Base-by-base conservation (phyloP, 64 coral and sea anemone species). In the Porites australiensis region DNA sequence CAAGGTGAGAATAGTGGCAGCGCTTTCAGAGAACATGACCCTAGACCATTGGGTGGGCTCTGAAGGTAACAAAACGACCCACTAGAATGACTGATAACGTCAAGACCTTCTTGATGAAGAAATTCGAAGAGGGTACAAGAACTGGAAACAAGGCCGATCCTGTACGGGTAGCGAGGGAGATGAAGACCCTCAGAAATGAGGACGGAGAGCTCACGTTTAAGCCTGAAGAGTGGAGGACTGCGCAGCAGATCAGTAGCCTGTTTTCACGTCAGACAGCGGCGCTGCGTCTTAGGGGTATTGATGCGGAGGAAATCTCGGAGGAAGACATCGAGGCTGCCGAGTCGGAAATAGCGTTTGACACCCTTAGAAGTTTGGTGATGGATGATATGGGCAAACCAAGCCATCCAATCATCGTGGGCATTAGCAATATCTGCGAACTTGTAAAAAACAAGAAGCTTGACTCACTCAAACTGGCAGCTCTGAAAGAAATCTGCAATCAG, bases 191-290 rank as follows among this genome's bases (percentile, higher is more conserved):
- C 47, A 68, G 12, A 70, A 80, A 81, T 81, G 64, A 90, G 8
- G 48, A 80, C 50, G 77, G 88, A 19, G 4, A 72, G 54, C 77
- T 15, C 45, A 27, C 44, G 2, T 82, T 82, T 82, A 68, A 8
- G 11, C 74, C 75, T 5, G 88, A 90, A 57, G 88, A 90, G 62
- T 90, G 88, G 88, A 79, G 74, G 37, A 80, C 75, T 53, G 19
- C 46, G 9, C 19, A 79, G 64, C 88, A 79, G 44, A 90, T 90
- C 59, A 90, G 44, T 19, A 74, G 67, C 64, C 71, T 87, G 43
- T 83, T 83, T 12, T 87, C 84, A 11, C 84, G 63, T 51, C 37
- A 50, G 3, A 19, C 84, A 71, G 84, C 84, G 50, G 64, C 71
- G 45, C 84, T 71, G 7, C 48, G 67, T 19, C 65, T 37, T 21